These are phyloP conservation scores for Apodemia duryi DNA, from an alignment of 2,888 invertebrate species.

Conservation along the genomic window DNA sequence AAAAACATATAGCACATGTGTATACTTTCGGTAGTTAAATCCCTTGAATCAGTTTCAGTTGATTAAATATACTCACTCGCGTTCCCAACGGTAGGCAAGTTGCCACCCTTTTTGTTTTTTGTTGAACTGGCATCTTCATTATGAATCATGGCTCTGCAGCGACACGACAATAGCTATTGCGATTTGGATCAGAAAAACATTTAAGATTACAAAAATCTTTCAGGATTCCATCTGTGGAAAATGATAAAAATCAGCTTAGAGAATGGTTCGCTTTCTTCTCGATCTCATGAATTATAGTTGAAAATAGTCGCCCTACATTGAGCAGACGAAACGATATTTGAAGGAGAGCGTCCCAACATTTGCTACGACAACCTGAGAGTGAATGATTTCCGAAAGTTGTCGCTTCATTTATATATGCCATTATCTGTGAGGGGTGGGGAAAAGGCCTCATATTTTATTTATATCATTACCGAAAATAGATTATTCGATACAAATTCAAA, in stretches of 20 bases:
- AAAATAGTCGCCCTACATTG: too few species aligned
- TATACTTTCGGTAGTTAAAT: conserved; percentile 2
- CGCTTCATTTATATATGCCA: too few species aligned
- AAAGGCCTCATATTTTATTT: too few species aligned
- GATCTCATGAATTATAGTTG: too few species aligned
- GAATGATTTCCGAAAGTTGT: too few species aligned
- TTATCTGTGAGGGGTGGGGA: too few species aligned
- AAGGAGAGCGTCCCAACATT: too few species aligned
- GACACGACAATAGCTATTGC: neutral
- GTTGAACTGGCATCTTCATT: neutral
- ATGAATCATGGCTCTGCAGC: neutral
- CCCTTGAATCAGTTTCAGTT: neutral
- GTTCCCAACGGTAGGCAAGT: neutral
- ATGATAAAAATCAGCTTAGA: neutral
- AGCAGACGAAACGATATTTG: too few species aligned
- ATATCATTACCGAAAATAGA: too few species aligned
- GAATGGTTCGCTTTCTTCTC: too few species aligned
- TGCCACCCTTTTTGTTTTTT: neutral
- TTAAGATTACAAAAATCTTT: neutral
- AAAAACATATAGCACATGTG: conserved; percentile 4
- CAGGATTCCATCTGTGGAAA: neutral
- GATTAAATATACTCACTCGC: neutral
- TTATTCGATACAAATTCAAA: too few species aligned
- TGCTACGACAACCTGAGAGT: too few species aligned
- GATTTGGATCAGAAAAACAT: neutral